These are phyloP conservation scores for Ypsolopha sequella DNA, from an alignment of 2,888 invertebrate species.

Conservation along the genomic window DNA sequence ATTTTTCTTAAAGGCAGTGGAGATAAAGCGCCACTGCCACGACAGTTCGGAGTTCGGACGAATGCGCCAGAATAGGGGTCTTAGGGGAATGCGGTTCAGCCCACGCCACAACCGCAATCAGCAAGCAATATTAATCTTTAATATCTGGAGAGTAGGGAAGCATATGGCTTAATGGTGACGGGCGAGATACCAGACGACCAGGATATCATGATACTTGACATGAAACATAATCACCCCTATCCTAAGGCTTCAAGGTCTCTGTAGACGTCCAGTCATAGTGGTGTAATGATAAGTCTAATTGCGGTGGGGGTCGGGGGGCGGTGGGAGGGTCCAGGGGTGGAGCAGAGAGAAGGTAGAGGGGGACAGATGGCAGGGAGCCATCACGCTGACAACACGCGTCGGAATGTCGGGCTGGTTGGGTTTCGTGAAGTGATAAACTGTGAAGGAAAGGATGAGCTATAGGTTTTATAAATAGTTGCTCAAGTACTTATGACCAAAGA, in stretches of 20 bases:
- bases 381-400: constrained; percentile 31
- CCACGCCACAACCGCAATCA: constrained; percentile 32
- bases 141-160: constrained; percentile 40
- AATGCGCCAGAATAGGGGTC: constrained; percentile 37
- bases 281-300: constrained; percentile 28
- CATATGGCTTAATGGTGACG: constrained; percentile 38
- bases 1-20: not conserved
- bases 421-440: too few species aligned
- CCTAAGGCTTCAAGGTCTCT: too few species aligned
- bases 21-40: too few species aligned
- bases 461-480: too few species aligned
- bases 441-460: too few species aligned
- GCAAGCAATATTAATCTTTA: constrained; percentile 56
- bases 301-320: constrained; percentile 45
- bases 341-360: constrained; percentile 52
- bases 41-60: too few species aligned
- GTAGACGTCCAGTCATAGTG: too few species aligned
- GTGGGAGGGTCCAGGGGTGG: constrained; percentile 62
- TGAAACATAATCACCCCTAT: too few species aligned
- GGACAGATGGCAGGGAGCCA: constrained; percentile 47
- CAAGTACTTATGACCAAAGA: too few species aligned
- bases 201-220: too few species aligned
- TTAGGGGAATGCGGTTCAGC: constrained; percentile 49
- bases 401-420: constrained; percentile 13
- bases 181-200: constrained; percentile 21